Conservation (phyloP, 2,113 vertebrate genomes). For the Isurus oxyrinchus region DNA sequence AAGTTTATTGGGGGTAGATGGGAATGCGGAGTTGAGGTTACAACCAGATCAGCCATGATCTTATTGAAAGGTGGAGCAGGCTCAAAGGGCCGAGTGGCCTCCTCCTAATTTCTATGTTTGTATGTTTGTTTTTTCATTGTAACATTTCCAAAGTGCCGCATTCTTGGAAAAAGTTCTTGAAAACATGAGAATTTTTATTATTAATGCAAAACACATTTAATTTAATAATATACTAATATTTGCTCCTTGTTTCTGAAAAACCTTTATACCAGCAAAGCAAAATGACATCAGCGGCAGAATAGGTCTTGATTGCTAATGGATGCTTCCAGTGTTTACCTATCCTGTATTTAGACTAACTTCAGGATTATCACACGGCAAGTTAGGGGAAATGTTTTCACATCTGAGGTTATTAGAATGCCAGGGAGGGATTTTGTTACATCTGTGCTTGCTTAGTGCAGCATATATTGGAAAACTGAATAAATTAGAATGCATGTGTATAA, state of each 20-base stretch:
- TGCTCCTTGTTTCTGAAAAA: constrained; percentile 1
- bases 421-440: background rate
- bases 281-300: background rate
- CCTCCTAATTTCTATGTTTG: no score
- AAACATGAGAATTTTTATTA: background rate
- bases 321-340: background rate
- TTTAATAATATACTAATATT: background rate
- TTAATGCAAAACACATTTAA: background rate
- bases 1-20: no score
- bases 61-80: no score
- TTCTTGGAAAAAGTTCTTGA: background rate
- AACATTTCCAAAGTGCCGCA: background rate
- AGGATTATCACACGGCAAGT: background rate
- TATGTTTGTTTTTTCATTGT: background rate
- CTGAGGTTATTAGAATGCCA: background rate
- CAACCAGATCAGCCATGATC: no score
- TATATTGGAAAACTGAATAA: background rate
- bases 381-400: background rate
- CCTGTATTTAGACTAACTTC: background rate
- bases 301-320: background rate
- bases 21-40: no score
- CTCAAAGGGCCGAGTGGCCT: no score
- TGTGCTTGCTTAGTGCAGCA: background rate
- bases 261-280: background rate
- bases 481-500: background rate